Conservation (phyloP, 1,140 invertebrate genomes). For the Nephila pilipes region DNA sequence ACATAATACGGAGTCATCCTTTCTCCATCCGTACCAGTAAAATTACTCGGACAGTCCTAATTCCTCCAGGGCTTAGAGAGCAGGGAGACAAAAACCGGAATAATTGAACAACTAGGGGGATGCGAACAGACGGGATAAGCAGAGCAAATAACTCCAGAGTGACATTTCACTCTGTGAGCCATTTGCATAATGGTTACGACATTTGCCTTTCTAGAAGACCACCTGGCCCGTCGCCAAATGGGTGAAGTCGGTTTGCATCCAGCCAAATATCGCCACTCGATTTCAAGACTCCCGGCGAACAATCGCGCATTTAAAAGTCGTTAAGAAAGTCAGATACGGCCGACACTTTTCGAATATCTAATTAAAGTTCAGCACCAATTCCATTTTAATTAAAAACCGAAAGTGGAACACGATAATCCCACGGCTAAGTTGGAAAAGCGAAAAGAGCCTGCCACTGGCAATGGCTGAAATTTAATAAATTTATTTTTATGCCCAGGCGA, state of each 20-base stretch:
- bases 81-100: conserved; percentile 20
- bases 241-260: neutral
- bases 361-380: conserved; percentile 20
- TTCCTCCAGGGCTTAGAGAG: neutral
- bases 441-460: neutral
- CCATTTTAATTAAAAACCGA: conserved; percentile 20
- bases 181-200: conserved; percentile 57
- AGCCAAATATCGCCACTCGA: conserved; percentile 10
- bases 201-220: neutral
- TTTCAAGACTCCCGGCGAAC: conserved; percentile 4
- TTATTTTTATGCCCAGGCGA: neutral
- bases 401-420: conserved; percentile 14
- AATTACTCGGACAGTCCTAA: conserved; percentile 27
- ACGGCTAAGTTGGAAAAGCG: neutral
- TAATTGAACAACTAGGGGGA: conserved; percentile 23
- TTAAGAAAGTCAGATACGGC: conserved; percentile 1
- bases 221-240: conserved; percentile 47
- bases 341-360: conserved; percentile 30
- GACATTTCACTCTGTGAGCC: conserved; percentile 39
- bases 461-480: conserved; percentile 17
- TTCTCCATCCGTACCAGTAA: neutral
- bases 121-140: neutral
- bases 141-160: conserved; percentile 2
- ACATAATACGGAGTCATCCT: neutral
- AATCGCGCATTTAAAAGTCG: conserved; percentile 34